Conservation (phyloP, 1,140 invertebrate species). For the Saccostrea cuccullata region DNA sequence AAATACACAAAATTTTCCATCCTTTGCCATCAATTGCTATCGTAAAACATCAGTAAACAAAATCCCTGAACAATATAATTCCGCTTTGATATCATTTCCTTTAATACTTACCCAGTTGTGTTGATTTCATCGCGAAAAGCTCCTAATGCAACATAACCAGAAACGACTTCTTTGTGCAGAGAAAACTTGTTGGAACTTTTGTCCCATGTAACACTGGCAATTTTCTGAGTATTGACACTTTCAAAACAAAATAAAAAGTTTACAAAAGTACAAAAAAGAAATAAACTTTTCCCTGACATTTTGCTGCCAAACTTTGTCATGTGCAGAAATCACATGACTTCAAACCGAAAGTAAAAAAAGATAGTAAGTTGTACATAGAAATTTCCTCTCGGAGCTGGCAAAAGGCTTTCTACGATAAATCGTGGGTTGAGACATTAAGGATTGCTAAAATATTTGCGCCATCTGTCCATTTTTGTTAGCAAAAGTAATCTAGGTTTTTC, state of each 20-base stretch:
- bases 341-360: not conserved
- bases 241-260: not conserved
- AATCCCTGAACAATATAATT: not conserved
- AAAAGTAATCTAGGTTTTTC: no score
- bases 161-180: constrained; percentile 13
- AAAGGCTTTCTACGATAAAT: no score
- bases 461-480: no score
- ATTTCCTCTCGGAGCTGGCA: no score
- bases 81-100: not conserved
- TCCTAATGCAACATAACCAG: not conserved
- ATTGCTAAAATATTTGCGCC: no score
- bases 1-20: no score
- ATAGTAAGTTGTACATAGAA: not conserved
- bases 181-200: not conserved
- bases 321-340: not conserved
- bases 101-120: not conserved
- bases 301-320: not conserved
- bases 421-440: no score
- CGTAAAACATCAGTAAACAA: no score
- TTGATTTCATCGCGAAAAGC: constrained; percentile 14
- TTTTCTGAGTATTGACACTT: not conserved
- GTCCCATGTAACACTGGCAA: constrained; percentile 12
- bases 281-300: not conserved
- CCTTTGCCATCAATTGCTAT: no score
- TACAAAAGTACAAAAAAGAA: not conserved